These are phyloP conservation scores for Kryptolebias marmoratus DNA, from an alignment of 2,113 vertebrate genomes.

Conservation along the genomic window DNA sequence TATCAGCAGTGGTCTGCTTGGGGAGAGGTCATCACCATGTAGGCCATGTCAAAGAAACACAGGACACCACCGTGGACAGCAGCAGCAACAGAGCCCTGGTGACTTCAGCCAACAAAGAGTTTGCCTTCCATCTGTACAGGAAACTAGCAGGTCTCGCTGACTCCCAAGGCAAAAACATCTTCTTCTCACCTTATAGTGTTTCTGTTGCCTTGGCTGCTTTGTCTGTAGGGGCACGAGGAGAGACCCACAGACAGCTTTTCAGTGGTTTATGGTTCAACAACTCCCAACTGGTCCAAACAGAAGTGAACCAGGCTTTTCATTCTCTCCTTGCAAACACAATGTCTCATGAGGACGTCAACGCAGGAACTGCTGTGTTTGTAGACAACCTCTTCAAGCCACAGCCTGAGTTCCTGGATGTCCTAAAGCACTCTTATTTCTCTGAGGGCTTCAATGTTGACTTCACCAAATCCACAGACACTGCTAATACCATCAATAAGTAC, in stretches of 20 bases:
- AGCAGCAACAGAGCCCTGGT: conserved; percentile 36
- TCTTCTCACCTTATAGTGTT: conserved; percentile 84
- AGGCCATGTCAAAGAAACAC: background rate
- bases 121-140: conserved; percentile 79
- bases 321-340: conserved; percentile 31
- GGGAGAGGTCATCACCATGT: conserved; percentile 32
- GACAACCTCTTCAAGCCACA: conserved; percentile 30
- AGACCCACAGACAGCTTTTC: conserved; percentile 78
- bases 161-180: conserved; percentile 76
- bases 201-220: conserved; percentile 80
- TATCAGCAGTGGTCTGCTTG: conserved; percentile 57
- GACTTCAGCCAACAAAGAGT: conserved; percentile 70
- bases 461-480: conserved; percentile 38
- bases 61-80: conserved; percentile 17
- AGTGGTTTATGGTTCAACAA: conserved; percentile 67
- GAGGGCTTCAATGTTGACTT: conserved; percentile 74
- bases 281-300: conserved; percentile 24
- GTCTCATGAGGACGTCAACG: conserved; percentile 17
- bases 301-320: conserved; percentile 53
- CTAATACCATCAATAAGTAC: conserved; percentile 67
- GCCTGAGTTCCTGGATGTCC: conserved; percentile 57
- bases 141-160: conserved; percentile 59
- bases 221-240: conserved; percentile 72
- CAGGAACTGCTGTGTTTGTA: conserved; percentile 74
- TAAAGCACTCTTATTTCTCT: conserved; percentile 66